Conservation (phyloP, 2,888 invertebrate species). For the Mythimna lalbum region DNA sequence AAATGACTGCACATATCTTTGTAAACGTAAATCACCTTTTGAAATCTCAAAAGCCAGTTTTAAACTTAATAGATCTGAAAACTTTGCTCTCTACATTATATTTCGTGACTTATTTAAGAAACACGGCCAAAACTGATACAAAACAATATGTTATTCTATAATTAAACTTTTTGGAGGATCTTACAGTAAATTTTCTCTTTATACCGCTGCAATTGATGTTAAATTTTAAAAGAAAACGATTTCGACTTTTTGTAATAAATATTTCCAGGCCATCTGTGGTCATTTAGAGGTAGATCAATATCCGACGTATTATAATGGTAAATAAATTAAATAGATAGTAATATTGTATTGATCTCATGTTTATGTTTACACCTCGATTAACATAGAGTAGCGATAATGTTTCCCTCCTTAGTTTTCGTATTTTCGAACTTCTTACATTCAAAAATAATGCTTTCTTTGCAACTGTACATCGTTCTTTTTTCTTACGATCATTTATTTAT, state of each 20-base stretch:
- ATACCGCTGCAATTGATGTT: constrained; percentile 16
- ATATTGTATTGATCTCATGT: constrained; percentile 69
- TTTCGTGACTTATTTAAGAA: constrained; percentile 12
- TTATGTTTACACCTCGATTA: constrained; percentile 53
- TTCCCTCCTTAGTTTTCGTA: constrained; percentile 6
- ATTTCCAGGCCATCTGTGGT: constrained; percentile 31
- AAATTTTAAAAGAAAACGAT: constrained; percentile 8
- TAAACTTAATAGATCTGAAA: constrained; percentile 37
- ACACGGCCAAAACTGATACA: constrained; percentile 14
- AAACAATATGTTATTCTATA: background rate
- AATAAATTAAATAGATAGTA: constrained; percentile 42
- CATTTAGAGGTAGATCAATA: constrained; percentile 46
- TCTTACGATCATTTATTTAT: background rate
- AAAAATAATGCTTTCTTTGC: background rate
- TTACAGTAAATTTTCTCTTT: constrained; percentile 19
- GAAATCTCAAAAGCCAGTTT: constrained; percentile 32
- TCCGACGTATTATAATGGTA: constrained; percentile 45
- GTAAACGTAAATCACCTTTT: constrained; percentile 43
- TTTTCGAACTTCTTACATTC: background rate
- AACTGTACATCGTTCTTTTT: background rate
- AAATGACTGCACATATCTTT: constrained; percentile 66
- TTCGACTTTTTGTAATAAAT: constrained; percentile 23
- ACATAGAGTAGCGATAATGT: constrained; percentile 28
- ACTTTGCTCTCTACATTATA: constrained; percentile 34
- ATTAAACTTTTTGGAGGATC: constrained; percentile 32